Conservation (phyloP, 1,140 invertebrate species). For the Drosophila novamexicana region DNA sequence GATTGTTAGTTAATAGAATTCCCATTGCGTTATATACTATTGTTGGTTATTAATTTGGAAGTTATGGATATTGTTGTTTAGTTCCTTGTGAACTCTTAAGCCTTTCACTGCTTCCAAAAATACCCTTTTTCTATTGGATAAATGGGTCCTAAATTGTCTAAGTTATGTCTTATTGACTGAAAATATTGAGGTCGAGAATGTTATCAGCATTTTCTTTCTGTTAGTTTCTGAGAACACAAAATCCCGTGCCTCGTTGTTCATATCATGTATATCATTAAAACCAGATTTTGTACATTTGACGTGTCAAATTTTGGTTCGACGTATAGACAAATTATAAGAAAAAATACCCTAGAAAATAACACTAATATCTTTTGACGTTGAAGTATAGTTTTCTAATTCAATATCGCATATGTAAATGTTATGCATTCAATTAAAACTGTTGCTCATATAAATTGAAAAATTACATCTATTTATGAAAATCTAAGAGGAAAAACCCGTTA, state of each 20-base stretch:
- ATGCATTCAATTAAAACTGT: constrained; percentile 35
- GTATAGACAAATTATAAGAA: neutral
- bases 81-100: neutral
- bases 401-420: neutral
- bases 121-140: neutral
- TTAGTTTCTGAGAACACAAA: too few relatives aligned
- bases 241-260: too few relatives aligned
- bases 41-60: constrained; percentile 36
- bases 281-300: too few relatives aligned
- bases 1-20: constrained; percentile 75
- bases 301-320: too few relatives aligned
- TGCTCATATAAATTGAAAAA: constrained; percentile 60
- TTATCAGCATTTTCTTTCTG: neutral
- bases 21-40: constrained; percentile 26
- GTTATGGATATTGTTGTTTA: constrained; percentile 23
- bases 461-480: constrained; percentile 12
- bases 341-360: neutral
- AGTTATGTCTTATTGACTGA: neutral
- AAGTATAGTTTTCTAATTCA: neutral
- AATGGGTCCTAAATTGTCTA: constrained; percentile 23
- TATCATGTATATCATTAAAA: too few relatives aligned
- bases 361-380: neutral
- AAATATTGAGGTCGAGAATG: neutral
- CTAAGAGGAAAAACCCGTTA: constrained; percentile 23
- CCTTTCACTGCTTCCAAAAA: constrained; percentile 17